Conservation (phyloP, 2,888 invertebrate species). For the Mantis religiosa region DNA sequence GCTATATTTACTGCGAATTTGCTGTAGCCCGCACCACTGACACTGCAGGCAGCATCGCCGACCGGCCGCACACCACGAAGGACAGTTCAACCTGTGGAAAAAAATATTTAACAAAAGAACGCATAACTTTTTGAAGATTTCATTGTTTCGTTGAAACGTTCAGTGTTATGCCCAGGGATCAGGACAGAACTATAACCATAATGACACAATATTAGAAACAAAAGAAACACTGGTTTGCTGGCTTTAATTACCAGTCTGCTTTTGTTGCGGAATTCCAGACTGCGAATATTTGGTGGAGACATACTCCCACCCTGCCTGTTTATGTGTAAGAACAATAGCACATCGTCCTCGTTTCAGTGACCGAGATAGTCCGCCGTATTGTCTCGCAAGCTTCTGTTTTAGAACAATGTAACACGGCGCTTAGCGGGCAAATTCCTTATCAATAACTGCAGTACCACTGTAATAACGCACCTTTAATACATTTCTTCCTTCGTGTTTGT, state of each 20-base stretch:
- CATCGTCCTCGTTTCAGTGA: not conserved
- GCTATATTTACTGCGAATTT: no score
- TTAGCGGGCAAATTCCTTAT: not conserved
- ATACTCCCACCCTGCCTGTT: not conserved
- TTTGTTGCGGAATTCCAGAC: not conserved
- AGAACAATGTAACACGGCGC: not conserved
- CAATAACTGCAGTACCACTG: not conserved
- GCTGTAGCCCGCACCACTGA: no score
- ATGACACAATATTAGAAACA: not conserved
- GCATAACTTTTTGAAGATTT: no score
- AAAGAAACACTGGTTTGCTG: not conserved
- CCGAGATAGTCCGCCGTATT: not conserved
- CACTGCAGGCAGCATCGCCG: no score
- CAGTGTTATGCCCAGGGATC: no score
- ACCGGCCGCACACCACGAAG: no score
- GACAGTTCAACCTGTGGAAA: no score
- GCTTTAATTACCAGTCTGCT: not conserved
- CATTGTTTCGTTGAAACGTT: no score
- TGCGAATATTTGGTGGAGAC: not conserved
- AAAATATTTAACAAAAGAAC: no score
- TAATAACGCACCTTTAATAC: no score
- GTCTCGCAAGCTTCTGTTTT: not conserved
- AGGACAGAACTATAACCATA: not conserved
- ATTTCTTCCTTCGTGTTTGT: no score
- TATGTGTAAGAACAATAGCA: not conserved